phyloP scores from a whole-genome alignment of 2,113 vertebrate genomes.

The Isurus oxyrinchus region DNA sequence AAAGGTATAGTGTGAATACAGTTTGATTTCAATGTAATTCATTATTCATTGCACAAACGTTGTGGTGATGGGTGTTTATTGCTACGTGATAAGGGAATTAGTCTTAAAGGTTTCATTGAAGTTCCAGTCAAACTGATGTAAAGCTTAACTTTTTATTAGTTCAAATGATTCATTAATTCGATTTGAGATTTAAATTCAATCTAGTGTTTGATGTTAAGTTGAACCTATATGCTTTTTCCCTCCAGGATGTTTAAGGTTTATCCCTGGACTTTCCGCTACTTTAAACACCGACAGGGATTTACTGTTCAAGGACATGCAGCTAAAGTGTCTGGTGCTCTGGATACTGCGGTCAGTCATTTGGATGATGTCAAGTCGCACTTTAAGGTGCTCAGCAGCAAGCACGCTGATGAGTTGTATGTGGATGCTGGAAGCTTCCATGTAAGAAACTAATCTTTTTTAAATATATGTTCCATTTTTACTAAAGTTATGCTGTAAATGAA shows the following conservation, averaged over 20 bases:
- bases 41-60: neutral
- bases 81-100: no score
- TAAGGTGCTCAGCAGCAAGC: neutral
- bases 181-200: neutral
- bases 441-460: neutral
- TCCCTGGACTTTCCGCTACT: neutral
- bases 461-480: neutral
- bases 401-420: neutral
- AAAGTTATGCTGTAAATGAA: no score
- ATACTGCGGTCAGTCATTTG: rapidly evolving
- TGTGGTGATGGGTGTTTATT: neutral
- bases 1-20: neutral
- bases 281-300: rapidly evolving
- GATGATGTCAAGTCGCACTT: rapidly evolving
- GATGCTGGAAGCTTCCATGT: neutral
- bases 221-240: neutral
- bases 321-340: neutral
- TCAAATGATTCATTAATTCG: neutral
- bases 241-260: neutral
- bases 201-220: neutral
- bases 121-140: neutral
- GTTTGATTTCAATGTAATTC: neutral
- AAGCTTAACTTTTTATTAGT: neutral
- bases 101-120: neutral
- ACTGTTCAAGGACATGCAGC: neutral